Conservation (phyloP, 2,113 vertebrate species). For the Rhea americana region DNA sequence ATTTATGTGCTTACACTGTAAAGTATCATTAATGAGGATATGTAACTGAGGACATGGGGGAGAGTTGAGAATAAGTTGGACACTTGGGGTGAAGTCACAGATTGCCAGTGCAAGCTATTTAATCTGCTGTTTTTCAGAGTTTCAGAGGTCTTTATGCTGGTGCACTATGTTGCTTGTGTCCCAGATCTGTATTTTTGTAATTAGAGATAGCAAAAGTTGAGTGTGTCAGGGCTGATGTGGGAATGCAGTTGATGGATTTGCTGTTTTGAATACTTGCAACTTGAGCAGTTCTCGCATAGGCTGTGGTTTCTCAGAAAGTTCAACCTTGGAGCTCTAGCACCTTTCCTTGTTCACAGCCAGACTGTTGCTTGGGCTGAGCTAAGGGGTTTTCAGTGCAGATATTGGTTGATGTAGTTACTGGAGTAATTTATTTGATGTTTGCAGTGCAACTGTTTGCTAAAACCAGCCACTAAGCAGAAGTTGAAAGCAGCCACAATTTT, state of each 20-base stretch:
- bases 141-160: background rate
- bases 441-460: background rate
- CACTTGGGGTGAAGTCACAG: background rate
- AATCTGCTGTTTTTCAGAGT: background rate
- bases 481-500: background rate
- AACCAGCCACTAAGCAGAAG: background rate
- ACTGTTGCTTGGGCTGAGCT: background rate
- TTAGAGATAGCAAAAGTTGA: background rate
- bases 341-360: background rate
- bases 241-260: background rate
- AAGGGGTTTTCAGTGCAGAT: background rate
- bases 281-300: accelerated
- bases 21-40: background rate
- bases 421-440: background rate
- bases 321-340: background rate
- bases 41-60: too few relatives aligned
- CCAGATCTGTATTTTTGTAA: background rate
- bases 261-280: background rate
- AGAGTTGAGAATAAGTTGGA: background rate
- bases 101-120: background rate
- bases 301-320: background rate
- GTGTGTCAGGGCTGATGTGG: background rate
- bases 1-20: background rate
- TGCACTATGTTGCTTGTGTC: background rate
- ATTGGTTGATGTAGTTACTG: background rate